Evolutionary conservation across 2,113 vertebrate species (phyloP).

Genomic region (Cromileptes altivelis): DNA sequence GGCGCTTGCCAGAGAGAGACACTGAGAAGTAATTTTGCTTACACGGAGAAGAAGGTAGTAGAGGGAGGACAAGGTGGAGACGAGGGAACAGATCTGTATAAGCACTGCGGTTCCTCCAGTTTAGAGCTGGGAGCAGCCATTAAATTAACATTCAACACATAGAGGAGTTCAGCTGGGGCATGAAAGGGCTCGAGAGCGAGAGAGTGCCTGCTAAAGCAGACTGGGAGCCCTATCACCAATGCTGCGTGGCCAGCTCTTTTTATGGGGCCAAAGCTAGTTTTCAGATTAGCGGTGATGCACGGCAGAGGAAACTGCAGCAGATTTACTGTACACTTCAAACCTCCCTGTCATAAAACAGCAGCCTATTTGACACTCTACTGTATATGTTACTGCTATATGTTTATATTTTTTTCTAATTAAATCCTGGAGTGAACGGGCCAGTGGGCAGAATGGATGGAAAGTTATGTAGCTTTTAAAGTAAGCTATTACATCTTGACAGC

Average conservation of each 20-base stretch:
- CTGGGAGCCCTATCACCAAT: slow-evolving; percentile 44
- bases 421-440: slow-evolving; percentile 23
- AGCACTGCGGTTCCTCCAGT: slow-evolving; percentile 43
- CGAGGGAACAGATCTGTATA: slow-evolving; percentile 45
- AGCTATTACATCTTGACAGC: slow-evolving; percentile 77
- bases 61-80: slow-evolving; percentile 42
- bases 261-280: slow-evolving; percentile 35
- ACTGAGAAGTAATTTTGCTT: slow-evolving; percentile 74
- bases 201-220: slow-evolving; percentile 48
- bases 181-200: slow-evolving; percentile 54
- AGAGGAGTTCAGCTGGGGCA: slow-evolving; percentile 65
- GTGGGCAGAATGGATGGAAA: slow-evolving; percentile 48
- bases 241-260: slow-evolving; percentile 41
- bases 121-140: slow-evolving; percentile 53
- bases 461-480: slow-evolving; percentile 66
- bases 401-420: slow-evolving; percentile 57
- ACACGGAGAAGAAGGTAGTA: slow-evolving; percentile 27
- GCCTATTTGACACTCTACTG: slow-evolving; percentile 3
- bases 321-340: slow-evolving; percentile 10
- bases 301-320: slow-evolving; percentile 13
- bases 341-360: slow-evolving; percentile 4
- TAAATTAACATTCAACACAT: slow-evolving; percentile 77
- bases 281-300: slow-evolving; percentile 51
- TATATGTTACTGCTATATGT: slow-evolving; percentile 4
- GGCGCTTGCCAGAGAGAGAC: slow-evolving; percentile 49